Conservation (phyloP, 2,888 invertebrate species). For the Germaria angustata region DNA sequence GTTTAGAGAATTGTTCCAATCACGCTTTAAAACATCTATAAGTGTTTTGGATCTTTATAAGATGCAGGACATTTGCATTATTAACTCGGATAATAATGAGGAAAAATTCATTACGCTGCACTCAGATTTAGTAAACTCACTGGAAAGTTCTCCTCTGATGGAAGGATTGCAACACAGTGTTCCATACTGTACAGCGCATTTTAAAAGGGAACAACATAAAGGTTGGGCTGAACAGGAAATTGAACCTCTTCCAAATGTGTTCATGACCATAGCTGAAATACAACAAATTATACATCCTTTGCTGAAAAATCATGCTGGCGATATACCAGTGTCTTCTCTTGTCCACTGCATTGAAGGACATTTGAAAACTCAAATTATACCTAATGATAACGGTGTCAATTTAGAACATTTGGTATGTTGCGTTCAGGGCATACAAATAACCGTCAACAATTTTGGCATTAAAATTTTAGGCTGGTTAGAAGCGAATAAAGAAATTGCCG, state of each 20-base stretch:
- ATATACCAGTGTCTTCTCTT: slow-evolving; percentile 79
- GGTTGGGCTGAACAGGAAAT: slow-evolving; percentile 90
- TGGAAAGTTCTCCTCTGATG: slow-evolving; percentile 80
- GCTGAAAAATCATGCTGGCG: slow-evolving; percentile 77
- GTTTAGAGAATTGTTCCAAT: slow-evolving; percentile 90
- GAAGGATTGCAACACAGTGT: slow-evolving; percentile 81
- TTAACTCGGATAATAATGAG: slow-evolving; percentile 86
- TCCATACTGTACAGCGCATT: slow-evolving; percentile 85
- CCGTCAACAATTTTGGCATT: slow-evolving; percentile 80
- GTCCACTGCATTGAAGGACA: slow-evolving; percentile 79
- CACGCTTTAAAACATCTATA: slow-evolving; percentile 87
- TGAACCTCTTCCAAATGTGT: slow-evolving; percentile 83
- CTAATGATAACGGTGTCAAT: slow-evolving; percentile 86
- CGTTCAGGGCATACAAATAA: slow-evolving; percentile 85
- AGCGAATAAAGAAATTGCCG: slow-evolving; percentile 74
- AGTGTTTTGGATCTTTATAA: slow-evolving; percentile 86
- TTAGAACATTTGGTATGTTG: slow-evolving; percentile 94
- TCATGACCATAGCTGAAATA: slow-evolving; percentile 79
- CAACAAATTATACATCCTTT: slow-evolving; percentile 78
- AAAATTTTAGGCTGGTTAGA: slow-evolving; percentile 79
- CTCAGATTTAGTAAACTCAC: slow-evolving; percentile 83
- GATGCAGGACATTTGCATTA: slow-evolving; percentile 87
- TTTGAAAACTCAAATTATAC: slow-evolving; percentile 73
- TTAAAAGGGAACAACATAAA: slow-evolving; percentile 82
- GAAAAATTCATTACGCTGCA: slow-evolving; percentile 87